Evolutionary conservation across 2,888 invertebrate genomes (phyloP).

Genomic region (Melieria picta): DNA sequence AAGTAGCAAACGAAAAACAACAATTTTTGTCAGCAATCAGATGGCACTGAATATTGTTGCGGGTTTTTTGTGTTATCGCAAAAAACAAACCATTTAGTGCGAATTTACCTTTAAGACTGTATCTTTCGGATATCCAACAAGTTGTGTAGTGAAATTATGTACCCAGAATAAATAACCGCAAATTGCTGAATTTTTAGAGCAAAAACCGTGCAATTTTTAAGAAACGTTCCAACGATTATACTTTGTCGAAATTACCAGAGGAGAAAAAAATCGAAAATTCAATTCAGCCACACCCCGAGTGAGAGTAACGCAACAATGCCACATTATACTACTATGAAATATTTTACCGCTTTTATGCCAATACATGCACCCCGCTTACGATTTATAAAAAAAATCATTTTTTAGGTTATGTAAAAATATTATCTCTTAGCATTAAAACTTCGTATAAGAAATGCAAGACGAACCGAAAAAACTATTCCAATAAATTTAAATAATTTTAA

Average conservation of each 20-base stretch:
- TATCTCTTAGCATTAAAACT: background rate
- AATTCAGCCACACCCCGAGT: too few relatives aligned
- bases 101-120: constrained; percentile 51
- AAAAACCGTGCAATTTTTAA: too few relatives aligned
- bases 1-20: background rate
- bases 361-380: too few relatives aligned
- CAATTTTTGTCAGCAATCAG: background rate
- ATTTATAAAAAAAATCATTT: background rate
- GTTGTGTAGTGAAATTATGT: too few relatives aligned
- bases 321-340: too few relatives aligned
- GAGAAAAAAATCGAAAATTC: too few relatives aligned
- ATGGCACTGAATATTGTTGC: background rate
- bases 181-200: too few relatives aligned
- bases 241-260: too few relatives aligned
- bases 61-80: background rate
- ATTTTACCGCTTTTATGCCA: too few relatives aligned
- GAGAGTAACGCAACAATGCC: too few relatives aligned
- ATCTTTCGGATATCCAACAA: constrained; percentile 24
- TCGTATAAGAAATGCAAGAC: background rate
- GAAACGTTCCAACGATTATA: too few relatives aligned
- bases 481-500: constrained; percentile 9
- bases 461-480: constrained; percentile 3
- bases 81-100: constrained; percentile 36
- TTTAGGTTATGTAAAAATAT: background rate
- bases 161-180: too few relatives aligned